Percentiles rank a stretch among this genome's conserved stretches.
These are phyloP conservation scores for Halictus ligatus DNA, from an alignment of 2,888 invertebrate genomes.

Conservation along the genomic window DNA sequence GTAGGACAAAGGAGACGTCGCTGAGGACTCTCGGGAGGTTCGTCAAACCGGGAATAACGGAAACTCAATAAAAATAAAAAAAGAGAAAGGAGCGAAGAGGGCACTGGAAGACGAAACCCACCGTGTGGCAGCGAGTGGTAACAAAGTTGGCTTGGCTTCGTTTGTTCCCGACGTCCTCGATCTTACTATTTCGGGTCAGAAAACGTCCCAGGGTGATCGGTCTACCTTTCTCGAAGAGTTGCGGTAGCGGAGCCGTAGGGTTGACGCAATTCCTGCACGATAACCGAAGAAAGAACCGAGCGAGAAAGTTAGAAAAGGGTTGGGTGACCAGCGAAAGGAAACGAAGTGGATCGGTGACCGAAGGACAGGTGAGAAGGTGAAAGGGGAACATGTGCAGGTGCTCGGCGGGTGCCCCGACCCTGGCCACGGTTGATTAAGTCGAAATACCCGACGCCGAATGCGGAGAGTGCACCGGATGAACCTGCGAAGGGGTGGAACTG, in stretches of 20 bases:
- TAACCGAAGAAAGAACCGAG: background rate
- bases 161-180: slow-evolving; percentile 61
- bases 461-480: background rate
- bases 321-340: background rate
- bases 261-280: slow-evolving; percentile 60
- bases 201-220: slow-evolving; percentile 21
- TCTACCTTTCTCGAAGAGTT: background rate
- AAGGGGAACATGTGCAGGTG: background rate
- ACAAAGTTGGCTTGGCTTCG: slow-evolving; percentile 28
- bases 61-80: background rate
- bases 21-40: background rate
- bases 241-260: slow-evolving; percentile 17
- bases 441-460: slow-evolving; percentile 44
- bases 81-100: background rate
- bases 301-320: background rate
- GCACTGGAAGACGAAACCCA: background rate
- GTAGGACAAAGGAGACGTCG: no score
- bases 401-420: slow-evolving; percentile 18
- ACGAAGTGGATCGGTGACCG: background rate
- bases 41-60: background rate
- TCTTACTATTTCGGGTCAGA: slow-evolving; percentile 65
- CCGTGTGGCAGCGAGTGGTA: background rate
- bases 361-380: background rate
- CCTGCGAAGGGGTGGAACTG: background rate
- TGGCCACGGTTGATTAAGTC: slow-evolving; percentile 70